phyloP scores from a whole-genome alignment of 2,797 vertebrate species.

The Spheniscus humboldti region DNA sequence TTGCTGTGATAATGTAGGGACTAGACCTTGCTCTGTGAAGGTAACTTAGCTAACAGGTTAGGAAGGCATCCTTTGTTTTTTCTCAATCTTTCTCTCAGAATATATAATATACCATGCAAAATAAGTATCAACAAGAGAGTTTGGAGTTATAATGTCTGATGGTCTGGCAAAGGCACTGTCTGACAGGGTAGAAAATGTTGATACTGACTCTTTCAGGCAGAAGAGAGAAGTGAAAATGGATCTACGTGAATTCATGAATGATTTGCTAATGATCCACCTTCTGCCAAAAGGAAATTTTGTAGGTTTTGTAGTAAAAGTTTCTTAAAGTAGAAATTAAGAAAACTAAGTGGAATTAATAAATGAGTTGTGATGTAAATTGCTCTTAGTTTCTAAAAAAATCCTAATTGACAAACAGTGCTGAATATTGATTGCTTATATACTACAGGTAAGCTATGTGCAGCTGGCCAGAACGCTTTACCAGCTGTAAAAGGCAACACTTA shows the following conservation, averaged over 20 bases:
- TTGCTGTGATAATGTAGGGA: neutral
- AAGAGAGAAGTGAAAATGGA: neutral
- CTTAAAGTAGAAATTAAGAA: neutral
- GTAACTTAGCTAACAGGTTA: neutral
- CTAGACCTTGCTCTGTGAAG: neutral
- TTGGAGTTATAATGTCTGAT: neutral
- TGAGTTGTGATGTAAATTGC: neutral
- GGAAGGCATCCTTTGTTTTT: neutral
- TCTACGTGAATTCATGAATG: neutral
- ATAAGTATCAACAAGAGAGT: neutral
- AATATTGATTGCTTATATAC: neutral
- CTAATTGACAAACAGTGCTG: neutral
- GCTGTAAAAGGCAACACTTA: neutral
- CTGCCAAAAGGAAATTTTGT: neutral
- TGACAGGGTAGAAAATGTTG: neutral
- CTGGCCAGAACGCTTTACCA: neutral
- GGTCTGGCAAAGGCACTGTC: neutral
- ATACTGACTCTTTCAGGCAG: neutral
- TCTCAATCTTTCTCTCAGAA: neutral
- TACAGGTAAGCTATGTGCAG: neutral
- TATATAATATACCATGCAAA: neutral
- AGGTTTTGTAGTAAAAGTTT: neutral
- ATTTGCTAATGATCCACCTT: neutral
- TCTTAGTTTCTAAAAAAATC: neutral
- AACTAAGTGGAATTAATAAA: neutral